Evolutionary conservation across 1,140 invertebrate genomes (phyloP), one percentile per base, ranked within the genome.

Genomic region (Daktulosphaira vitifoliae): DNA sequence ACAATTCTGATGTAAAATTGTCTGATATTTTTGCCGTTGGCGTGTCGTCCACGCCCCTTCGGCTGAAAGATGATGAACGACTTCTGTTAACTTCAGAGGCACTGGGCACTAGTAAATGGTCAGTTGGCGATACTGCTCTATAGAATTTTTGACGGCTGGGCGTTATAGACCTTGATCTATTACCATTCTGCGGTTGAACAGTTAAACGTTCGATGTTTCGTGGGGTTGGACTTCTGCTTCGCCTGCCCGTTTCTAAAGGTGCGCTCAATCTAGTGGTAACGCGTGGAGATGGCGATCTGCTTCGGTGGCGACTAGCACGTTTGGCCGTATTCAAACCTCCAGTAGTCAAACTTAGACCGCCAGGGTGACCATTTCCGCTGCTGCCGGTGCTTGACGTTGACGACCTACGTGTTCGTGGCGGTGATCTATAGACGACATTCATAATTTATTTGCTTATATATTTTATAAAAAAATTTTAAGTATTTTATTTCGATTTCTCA

Each of bases 301-400:
- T 71, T 15, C 72, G 62, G 51, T 70, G 56, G 56, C 56, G 56
- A 11, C 56, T 62, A 11, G 56, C 56, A 13, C 56, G 42, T 33
- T 70, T 50, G 68, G 66, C 56, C 42, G 56, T 50, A 25, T 39
- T 42, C 6, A 62, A 39, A 8, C 56, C 56, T 1, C 56, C 56
- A 1, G 66, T 25, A 18, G 38, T 65, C 23, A 67, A 13, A 6
- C 26, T 74, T 53, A 75, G 68, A 53, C 73, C 72, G 51, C 73
- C 69, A 56, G 71, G 70, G 66, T 75, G 73, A 53, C 38, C 42
- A 8, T 65, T 71, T 49, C 75, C 75, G 16, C 73, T 73, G 64
- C 76, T 78, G 15, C 78, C 76, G 11, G 78, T 76, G 71, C 78
- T 79, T 48, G 79, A 80, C 29, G 78, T 77, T 38, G 79, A 80